These are phyloP conservation scores for Andrena minutula DNA, from an alignment of 2,888 invertebrate genomes.

Conservation along the genomic window DNA sequence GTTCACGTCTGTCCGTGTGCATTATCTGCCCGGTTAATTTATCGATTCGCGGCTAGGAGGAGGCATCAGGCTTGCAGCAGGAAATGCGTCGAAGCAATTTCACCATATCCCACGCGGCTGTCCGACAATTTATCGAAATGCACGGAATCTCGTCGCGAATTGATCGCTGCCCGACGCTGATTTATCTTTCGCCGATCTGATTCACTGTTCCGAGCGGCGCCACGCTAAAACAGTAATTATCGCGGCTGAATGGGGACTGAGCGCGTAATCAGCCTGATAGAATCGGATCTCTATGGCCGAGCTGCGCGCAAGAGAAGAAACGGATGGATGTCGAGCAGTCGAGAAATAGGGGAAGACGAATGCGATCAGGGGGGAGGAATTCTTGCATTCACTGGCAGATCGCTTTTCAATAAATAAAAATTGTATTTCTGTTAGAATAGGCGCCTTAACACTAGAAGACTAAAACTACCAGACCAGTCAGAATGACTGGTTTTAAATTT, in stretches of 20 bases:
- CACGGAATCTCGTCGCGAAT: slow-evolving; percentile 34
- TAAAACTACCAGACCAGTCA: too few species aligned
- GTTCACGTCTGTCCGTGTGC: slow-evolving; percentile 31
- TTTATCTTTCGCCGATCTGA: slow-evolving; percentile 54
- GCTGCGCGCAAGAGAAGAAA: too few species aligned
- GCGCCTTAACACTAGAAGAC: too few species aligned
- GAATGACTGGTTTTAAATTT: too few species aligned
- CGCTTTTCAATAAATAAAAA: too few species aligned
- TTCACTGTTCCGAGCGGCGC: slow-evolving; percentile 1
- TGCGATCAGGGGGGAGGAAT: background rate
- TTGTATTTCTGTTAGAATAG: too few species aligned
- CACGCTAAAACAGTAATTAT: slow-evolving; percentile 33
- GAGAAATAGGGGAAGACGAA: background rate
- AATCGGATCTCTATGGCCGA: background rate
- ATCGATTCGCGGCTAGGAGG: slow-evolving; percentile 37
- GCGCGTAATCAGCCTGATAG: background rate
- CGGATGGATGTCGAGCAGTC: too few species aligned
- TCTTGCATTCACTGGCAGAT: too few species aligned
- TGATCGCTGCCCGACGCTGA: slow-evolving; percentile 40
- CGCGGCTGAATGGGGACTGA: slow-evolving; percentile 8
- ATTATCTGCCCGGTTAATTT: slow-evolving; percentile 56
- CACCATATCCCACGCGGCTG: slow-evolving; percentile 47
- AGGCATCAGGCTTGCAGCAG: slow-evolving; percentile 32
- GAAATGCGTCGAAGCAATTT: slow-evolving; percentile 61
- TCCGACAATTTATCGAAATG: slow-evolving; percentile 57